Base-by-base conservation (phyloP, 2,797 vertebrate species). In the Botia kubotai region DNA sequence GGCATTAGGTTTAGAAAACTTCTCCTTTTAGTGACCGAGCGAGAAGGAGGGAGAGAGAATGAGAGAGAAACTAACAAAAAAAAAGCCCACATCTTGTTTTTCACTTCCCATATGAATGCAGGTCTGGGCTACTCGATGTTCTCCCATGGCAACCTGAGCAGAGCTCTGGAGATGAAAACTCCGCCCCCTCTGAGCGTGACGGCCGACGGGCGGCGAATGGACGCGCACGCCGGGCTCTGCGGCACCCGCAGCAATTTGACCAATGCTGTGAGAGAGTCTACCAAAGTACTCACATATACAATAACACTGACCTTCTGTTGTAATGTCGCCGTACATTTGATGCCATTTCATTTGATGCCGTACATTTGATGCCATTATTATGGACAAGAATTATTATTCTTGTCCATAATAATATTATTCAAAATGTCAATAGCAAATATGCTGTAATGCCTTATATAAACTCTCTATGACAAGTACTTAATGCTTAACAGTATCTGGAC, bases 101-200 rank as follows among this genome's bases (percentile, higher is more conserved):
- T 94, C 91, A 91, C 89, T 90, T 92, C 83, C 89, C 55, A 70
- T 88, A 86, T 46, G 72, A 87, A 50, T n/a, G 11, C 86, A 96
- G 97, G 95, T 76, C 90, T 96, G 0, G 88, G 94, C 83, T 96
- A 96, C 89, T 94, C 96, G 0, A 87, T 97, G 86, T 95, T 97
- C 91, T 92, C 96, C 0, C 87, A 95, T 0, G 86, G 93, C 82
- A 93, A 92, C 90, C 92, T 97, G 72, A 93, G 89, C 80, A 90
- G 94, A 74, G 86, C 91, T 6, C 83, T 96, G 92, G 90, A 95
- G 78, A 94, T 94, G 93, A 98, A 95, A 88, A 96, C 92, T 0
- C 93, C 96, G 0, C 94, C 96, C 0, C 93, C 95, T 0, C 87
- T 95, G 81, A 94, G 91, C 85, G 87, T 95, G 89, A 90, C 92